Conservation (phyloP, 2,888 invertebrate genomes). For the Dynastes hyllus region DNA sequence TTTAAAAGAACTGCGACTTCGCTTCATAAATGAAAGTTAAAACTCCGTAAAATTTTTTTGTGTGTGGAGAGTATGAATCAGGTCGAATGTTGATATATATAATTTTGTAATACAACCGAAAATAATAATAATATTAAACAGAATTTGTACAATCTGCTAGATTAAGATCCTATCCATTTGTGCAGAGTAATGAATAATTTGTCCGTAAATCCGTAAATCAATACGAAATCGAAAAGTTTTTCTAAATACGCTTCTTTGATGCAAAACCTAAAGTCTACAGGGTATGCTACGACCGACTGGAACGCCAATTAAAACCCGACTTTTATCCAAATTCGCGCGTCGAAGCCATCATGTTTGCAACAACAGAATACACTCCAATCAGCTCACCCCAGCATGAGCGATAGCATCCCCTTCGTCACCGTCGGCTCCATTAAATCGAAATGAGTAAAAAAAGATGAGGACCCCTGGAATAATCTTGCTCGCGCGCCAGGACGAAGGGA, state of each 20-base stretch:
- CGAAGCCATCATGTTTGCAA: conserved; percentile 57
- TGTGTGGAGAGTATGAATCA: too few relatives aligned
- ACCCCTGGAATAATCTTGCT: conserved; percentile 65
- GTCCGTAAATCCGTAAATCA: conserved; percentile 4
- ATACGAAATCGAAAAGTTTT: conserved; percentile 7
- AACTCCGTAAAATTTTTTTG: too few relatives aligned
- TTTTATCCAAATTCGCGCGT: conserved; percentile 54
- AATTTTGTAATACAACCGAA: too few relatives aligned
- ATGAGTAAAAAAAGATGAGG: conserved; percentile 60
- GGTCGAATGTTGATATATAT: too few relatives aligned
- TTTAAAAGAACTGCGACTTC: too few relatives aligned
- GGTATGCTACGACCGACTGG: conserved; percentile 47
- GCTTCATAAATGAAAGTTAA: too few relatives aligned
- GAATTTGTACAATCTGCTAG: too few relatives aligned
- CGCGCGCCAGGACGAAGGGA: conserved; percentile 60
- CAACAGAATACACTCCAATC: conserved; percentile 60
- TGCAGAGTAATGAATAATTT: too few relatives aligned
- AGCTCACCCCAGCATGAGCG: conserved; percentile 54
- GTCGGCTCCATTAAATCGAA: conserved; percentile 64
- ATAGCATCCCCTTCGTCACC: conserved; percentile 52
- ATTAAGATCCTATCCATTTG: too few relatives aligned
- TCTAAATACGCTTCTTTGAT: conserved; percentile 30
- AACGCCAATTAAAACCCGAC: conserved; percentile 60
- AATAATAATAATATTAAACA: too few relatives aligned
- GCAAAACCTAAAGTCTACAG: conserved; percentile 52